Percentiles rank a stretch among this genome's conserved stretches.
Evolutionary conservation across 2,113 vertebrate genomes (phyloP).

Genomic region (Morone chrysops): DNA sequence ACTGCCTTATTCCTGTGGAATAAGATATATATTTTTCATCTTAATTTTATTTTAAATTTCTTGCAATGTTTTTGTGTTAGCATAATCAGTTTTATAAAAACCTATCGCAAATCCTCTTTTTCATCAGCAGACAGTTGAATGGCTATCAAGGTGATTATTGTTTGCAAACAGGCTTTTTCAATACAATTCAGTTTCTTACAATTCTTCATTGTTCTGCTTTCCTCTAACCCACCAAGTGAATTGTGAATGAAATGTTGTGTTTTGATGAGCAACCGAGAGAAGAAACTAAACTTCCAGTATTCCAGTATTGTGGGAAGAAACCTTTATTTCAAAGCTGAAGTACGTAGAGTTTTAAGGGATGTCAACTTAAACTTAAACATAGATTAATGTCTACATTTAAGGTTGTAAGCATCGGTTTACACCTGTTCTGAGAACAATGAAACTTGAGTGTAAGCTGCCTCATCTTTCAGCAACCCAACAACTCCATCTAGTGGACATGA

Average conservation of each 20-base stretch:
- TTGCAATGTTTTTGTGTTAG: constrained; percentile 31
- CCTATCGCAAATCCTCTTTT: not conserved
- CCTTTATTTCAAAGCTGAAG: constrained; percentile 45
- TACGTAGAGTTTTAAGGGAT: not conserved
- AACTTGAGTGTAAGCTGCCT: not conserved
- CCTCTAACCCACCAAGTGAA: not conserved
- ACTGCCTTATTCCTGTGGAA: constrained; percentile 74
- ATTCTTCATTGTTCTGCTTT: constrained; percentile 13
- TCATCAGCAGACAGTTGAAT: constrained; percentile 26
- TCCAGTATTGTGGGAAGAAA: not conserved
- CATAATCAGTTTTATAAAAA: not conserved
- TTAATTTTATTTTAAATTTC: constrained; percentile 38
- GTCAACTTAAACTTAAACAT: not conserved
- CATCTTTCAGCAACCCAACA: not conserved
- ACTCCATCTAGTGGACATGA: constrained; percentile 63
- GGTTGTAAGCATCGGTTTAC: constrained; percentile 22
- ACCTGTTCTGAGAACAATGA: constrained; percentile 42
- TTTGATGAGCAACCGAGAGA: not conserved
- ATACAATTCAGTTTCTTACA: not conserved
- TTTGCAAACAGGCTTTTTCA: constrained; percentile 7
- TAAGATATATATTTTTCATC: constrained; percentile 33
- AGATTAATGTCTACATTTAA: not conserved
- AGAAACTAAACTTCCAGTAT: not conserved
- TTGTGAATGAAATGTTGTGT: not conserved
- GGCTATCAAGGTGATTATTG: constrained; percentile 3